Evolutionary conservation across 2,888 invertebrate genomes (phyloP).

Genomic region (Uropetala carovei): DNA sequence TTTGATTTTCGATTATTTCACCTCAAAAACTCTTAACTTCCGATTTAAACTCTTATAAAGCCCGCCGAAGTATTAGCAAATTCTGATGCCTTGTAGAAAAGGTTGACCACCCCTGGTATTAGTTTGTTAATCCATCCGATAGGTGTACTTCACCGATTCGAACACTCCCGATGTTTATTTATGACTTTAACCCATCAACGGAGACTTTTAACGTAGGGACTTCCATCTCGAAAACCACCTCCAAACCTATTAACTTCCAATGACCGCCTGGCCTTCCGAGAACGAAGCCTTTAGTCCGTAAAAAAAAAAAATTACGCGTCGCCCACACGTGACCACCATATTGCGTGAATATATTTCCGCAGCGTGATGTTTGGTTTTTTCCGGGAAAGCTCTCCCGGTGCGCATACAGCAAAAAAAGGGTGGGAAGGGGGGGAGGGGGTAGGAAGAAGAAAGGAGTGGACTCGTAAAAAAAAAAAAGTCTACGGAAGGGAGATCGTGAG

Average conservation of each 20-base stretch:
- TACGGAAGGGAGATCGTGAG: background rate
- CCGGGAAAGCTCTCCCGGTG: background rate
- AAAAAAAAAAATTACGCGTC: background rate
- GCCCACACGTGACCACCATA: conserved; percentile 12
- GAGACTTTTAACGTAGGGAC: background rate
- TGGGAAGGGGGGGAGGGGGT: background rate
- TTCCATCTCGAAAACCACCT: background rate
- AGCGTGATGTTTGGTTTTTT: conserved; percentile 35
- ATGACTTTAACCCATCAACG: background rate
- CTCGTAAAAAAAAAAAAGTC: too few relatives aligned
- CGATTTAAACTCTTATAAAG: too few relatives aligned
- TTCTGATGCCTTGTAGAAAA: too few relatives aligned
- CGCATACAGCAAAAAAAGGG: background rate
- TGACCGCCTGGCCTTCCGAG: background rate
- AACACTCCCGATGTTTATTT: background rate
- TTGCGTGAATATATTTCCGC: conserved; percentile 26
- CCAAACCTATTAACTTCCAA: background rate
- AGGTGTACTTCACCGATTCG: too few relatives aligned
- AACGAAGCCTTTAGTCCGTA: background rate
- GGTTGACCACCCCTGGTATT: too few relatives aligned
- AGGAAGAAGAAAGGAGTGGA: background rate
- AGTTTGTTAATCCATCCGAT: too few relatives aligned
- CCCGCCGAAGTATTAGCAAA: too few relatives aligned
- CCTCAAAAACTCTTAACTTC: too few relatives aligned
- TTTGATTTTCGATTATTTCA: too few relatives aligned